phyloP scores from a whole-genome alignment of 2,113 vertebrate genomes.

The Prunella himalayana region DNA sequence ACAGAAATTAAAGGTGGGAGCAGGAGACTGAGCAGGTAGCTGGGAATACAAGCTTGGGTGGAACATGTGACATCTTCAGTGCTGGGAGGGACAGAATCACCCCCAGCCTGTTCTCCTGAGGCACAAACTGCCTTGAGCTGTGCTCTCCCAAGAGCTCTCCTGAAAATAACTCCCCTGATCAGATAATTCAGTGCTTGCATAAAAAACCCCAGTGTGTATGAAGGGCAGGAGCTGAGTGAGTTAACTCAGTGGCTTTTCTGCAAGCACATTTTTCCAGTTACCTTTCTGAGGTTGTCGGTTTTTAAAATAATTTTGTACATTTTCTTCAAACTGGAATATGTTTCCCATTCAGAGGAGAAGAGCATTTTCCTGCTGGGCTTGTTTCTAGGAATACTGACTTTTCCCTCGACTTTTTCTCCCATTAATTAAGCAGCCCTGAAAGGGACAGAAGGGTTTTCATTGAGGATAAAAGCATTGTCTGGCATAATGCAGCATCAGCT shows the following conservation, averaged over 20 bases:
- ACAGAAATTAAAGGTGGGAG: background rate
- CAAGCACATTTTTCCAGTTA: background rate
- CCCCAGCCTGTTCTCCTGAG: background rate
- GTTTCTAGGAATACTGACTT: background rate
- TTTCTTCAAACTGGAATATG: background rate
- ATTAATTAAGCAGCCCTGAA: background rate
- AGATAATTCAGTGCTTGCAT: background rate
- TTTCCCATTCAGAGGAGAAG: background rate
- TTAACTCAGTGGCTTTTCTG: background rate
- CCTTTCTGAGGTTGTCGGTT: background rate
- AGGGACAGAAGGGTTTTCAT: background rate
- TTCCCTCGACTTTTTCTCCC: background rate
- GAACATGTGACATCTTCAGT: background rate
- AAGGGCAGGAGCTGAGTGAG: background rate
- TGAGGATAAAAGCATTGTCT: background rate
- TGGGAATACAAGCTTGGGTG: background rate
- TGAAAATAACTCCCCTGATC: background rate
- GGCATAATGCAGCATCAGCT: background rate
- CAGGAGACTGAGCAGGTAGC: background rate
- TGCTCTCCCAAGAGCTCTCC: background rate
- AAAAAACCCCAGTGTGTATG: rapidly evolving
- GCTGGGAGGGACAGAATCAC: background rate
- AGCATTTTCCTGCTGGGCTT: background rate
- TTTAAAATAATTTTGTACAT: background rate
- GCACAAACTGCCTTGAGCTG: background rate